These are phyloP conservation scores for Sclerurus mexicanus DNA, from an alignment of 2,113 vertebrate species.

Conservation along the genomic window DNA sequence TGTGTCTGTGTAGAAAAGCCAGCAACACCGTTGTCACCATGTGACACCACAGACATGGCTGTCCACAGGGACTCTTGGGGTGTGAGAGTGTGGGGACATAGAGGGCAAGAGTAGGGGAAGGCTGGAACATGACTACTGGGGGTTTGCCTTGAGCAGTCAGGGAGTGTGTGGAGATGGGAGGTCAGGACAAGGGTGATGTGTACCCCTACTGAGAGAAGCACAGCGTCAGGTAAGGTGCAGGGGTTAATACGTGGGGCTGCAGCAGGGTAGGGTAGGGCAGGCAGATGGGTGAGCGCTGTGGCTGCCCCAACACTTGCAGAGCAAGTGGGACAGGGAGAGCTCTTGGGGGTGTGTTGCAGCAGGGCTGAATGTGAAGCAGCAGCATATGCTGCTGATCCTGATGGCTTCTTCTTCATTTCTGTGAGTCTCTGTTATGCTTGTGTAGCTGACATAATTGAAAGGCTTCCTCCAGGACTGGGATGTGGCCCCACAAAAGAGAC, in stretches of 20 bases:
- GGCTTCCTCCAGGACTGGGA: background rate
- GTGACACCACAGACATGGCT: background rate
- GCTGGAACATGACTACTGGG: background rate
- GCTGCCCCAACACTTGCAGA: background rate
- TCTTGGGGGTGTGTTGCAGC: rapidly evolving
- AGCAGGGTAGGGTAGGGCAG: background rate
- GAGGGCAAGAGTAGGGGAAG: background rate
- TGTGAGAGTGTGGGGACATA: background rate
- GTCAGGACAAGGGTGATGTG: background rate
- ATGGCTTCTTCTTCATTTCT: background rate
- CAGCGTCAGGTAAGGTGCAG: background rate
- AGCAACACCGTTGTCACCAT: rapidly evolving
- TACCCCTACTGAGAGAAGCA: background rate
- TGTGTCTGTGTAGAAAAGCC: background rate
- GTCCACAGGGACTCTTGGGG: rapidly evolving
- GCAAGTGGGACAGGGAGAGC: background rate
- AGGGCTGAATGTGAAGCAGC: background rate
- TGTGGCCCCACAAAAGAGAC: background rate
- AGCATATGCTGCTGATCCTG: rapidly evolving
- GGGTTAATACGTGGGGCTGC: background rate
- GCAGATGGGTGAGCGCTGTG: rapidly evolving
- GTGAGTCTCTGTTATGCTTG: background rate
- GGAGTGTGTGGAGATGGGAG: background rate
- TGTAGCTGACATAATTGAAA: background rate
- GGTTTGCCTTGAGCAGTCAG: background rate